phyloP scores from a whole-genome alignment of 2,797 vertebrate genomes.

The Labeo calbasu region DNA sequence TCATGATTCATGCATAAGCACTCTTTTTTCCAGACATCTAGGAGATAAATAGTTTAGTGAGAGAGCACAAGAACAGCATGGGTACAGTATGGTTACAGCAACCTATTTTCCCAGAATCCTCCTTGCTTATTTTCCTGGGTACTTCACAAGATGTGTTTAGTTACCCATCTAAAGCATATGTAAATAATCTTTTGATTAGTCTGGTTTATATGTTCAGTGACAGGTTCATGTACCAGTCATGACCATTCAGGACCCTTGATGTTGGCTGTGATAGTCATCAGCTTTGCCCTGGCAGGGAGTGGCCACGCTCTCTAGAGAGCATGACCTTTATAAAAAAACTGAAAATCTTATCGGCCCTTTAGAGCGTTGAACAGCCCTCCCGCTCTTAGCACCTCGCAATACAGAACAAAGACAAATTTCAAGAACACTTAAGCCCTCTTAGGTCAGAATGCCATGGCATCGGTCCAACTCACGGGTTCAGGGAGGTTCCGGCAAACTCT shows the following conservation, averaged over 20 bases:
- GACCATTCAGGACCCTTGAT: neutral
- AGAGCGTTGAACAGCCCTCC: neutral
- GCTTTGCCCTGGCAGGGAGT: slow-evolving; percentile 19
- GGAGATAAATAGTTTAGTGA: neutral
- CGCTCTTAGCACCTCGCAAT: slow-evolving; percentile 22
- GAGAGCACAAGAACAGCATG: neutral
- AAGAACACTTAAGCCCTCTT: slow-evolving; percentile 36
- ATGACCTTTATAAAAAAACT: neutral
- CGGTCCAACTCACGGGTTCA: slow-evolving; percentile 32
- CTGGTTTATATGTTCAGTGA: neutral
- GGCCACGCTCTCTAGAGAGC: slow-evolving; percentile 11
- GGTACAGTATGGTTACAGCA: neutral
- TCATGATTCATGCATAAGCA: neutral
- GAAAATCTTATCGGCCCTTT: slow-evolving; percentile 12
- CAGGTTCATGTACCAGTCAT: neutral
- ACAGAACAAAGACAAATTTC: slow-evolving; percentile 43
- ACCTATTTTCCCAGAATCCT: neutral
- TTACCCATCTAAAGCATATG: neutral
- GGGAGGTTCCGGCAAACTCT: neutral
- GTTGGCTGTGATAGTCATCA: slow-evolving; percentile 33
- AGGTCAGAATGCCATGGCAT: slow-evolving; percentile 13
- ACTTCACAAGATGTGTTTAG: neutral
- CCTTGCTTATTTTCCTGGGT: no score
- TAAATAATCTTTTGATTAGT: neutral
- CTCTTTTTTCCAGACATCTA: slow-evolving; percentile 2